These are phyloP conservation scores for Cichladusa arquata DNA, from an alignment of 2,113 vertebrate species.

Conservation along the genomic window DNA sequence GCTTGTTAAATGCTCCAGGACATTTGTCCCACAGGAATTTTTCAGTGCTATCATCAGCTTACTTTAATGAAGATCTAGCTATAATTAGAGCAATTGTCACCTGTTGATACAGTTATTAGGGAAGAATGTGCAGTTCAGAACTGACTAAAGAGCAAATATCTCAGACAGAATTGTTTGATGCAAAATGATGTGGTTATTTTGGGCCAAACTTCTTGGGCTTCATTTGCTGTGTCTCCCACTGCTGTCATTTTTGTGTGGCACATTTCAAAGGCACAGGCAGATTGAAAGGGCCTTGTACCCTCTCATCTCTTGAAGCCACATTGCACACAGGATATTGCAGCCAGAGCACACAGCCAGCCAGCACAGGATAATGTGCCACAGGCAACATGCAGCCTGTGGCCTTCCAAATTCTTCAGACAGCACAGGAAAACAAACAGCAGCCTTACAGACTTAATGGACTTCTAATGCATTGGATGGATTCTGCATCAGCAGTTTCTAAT, in stretches of 20 bases:
- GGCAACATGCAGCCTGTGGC: neutral
- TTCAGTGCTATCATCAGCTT: neutral
- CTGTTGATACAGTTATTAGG: neutral
- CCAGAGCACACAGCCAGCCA: neutral
- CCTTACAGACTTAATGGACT: conserved; percentile 13
- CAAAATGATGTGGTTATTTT: neutral
- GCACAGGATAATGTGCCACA: neutral
- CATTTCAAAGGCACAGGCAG: neutral
- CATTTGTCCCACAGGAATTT: neutral
- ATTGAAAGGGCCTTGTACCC: neutral
- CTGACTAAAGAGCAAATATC: neutral
- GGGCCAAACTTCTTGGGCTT: neutral
- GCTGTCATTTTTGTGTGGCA: neutral
- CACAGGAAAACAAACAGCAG: conserved; percentile 1
- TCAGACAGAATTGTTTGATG: neutral
- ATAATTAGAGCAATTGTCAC: neutral
- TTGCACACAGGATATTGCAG: neutral
- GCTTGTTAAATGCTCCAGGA: neutral
- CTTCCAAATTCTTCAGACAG: conserved; percentile 10
- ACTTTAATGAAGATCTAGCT: neutral
- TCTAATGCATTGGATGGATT: conserved; percentile 46
- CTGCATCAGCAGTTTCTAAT: conserved; percentile 44
- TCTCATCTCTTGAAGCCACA: neutral
- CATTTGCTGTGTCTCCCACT: neutral
- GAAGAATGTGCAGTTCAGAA: neutral